Evolutionary conservation across 35 echinoderm and acorn worm species (phyloP).

Genomic region (Ophiothrix spiculata): DNA sequence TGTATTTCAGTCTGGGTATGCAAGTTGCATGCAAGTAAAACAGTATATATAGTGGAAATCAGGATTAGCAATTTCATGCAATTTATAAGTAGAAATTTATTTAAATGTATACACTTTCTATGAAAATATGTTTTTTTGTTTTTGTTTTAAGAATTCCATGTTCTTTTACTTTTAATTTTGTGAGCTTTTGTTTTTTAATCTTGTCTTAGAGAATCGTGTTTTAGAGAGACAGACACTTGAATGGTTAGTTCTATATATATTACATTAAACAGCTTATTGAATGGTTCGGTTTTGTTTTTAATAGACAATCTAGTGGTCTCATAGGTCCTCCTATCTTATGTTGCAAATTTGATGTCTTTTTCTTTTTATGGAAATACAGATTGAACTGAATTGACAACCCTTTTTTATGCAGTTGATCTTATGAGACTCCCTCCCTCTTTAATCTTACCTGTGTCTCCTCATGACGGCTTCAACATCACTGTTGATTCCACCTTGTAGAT

Average conservation of each 20-base stretch:
- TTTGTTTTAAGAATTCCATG: too few species aligned
- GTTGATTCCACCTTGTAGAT: slow-evolving; percentile 33
- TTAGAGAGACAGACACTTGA: too few species aligned
- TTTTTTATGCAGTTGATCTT: not conserved
- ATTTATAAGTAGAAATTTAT: too few species aligned
- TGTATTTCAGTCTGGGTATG: not conserved
- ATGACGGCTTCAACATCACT: slow-evolving; percentile 83
- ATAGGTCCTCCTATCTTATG: not conserved
- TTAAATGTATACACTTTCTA: too few species aligned
- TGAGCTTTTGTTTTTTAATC: too few species aligned
- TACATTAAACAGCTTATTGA: not conserved
- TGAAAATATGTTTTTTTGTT: too few species aligned
- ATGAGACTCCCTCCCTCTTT: not conserved
- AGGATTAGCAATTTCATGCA: not conserved
- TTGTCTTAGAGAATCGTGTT: too few species aligned
- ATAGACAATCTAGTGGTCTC: not conserved
- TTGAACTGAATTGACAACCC: not conserved
- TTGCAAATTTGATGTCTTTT: not conserved
- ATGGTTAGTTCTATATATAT: too few species aligned
- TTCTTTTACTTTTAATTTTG: too few species aligned
- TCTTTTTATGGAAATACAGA: not conserved
- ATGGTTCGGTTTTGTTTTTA: not conserved
- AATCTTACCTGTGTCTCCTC: slow-evolving; percentile 73
- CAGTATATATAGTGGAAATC: not conserved
- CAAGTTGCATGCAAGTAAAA: not conserved